Base-by-base conservation (phyloP, 2,797 vertebrate species). In the Tangara arthus region DNA sequence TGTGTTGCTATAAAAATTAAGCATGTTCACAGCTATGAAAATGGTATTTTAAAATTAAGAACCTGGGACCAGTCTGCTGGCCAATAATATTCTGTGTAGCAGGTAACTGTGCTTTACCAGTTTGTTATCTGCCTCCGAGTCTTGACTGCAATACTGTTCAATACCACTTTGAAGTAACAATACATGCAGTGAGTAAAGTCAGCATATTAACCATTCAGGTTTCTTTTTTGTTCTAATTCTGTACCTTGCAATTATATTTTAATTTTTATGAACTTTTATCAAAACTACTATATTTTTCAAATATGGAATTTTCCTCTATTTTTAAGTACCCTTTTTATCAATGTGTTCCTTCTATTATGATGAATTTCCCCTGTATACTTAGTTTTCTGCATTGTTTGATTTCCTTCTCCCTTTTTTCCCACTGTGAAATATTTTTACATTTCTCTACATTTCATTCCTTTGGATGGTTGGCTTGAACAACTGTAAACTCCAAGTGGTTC, bases 1-100 rank as follows among this genome's bases (percentile, higher is more conserved):
- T 85, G 73, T 85, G 49, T 87, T 97, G 90, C 55, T 88, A 82
- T 90, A 95, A 96, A 97, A 97, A 96, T 95, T 89, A 97, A 97
- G 66, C 72, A 82, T 92, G 47, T 94, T 95, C 95, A 94, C 66
- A 97, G 86, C 57, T 94, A 87, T 85, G 90, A 60, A 94, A 97
- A 95, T 87, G 24, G 28, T 92, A n/a, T 77, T 95, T 95, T 94
- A 77, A 95, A 97, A 97, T 93, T 88, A 56, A 93, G 71, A 91
- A 55, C 69, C 80, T 91, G 82, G 80, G 80, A 94, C 78, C 37
- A 96, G 60, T 90, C 91, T 96, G 73, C 87, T 79, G 80, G 81
- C 57, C 97, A 96, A 96, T 89, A 95, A 90, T 76, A 56, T 95
- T 97, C 73, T 82, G 27, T 65, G 60, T 82, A 55, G 6, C 47